Percentiles rank a stretch among this genome's conserved stretches.
Conservation (phyloP, 2,797 vertebrate species). For the Chromobotia macracanthus region DNA sequence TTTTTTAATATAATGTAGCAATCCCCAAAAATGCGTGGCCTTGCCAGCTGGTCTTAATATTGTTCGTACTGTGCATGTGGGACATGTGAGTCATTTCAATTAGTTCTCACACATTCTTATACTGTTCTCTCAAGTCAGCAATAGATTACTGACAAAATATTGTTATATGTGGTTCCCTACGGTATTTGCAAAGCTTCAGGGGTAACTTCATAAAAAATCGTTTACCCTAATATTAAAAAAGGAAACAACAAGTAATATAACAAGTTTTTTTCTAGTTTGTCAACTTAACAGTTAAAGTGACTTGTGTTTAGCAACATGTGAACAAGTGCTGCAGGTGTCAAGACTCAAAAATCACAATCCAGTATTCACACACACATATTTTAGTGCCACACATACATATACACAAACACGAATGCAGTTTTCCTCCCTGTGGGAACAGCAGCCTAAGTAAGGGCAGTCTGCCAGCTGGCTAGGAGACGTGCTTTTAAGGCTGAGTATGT, state of each 20-base stretch:
- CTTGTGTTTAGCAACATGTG: constrained; percentile 35
- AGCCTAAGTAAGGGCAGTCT: constrained; percentile 67
- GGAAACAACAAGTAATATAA: not conserved
- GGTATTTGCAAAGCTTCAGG: constrained; percentile 17
- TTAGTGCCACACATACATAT: not conserved
- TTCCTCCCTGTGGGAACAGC: constrained; percentile 72
- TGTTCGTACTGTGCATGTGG: constrained; percentile 4
- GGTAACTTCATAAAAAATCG: not conserved
- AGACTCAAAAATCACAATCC: constrained; percentile 45
- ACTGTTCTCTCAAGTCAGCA: not conserved
- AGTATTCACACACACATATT: constrained; percentile 43
- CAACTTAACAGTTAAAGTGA: constrained; percentile 13
- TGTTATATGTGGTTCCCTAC: not conserved
- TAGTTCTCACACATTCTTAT: constrained; percentile 30
- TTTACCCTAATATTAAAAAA: not conserved
- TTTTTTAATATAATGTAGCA: not conserved
- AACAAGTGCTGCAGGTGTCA: constrained; percentile 59
- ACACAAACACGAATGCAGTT: constrained; percentile 19
- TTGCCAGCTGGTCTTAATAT: constrained; percentile 50
- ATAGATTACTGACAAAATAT: not conserved
- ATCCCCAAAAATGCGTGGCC: constrained; percentile 35
- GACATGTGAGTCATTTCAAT: not conserved
- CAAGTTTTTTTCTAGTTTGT: not conserved
- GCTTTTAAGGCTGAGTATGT: constrained; percentile 73
- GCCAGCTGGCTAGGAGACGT: constrained; percentile 73